Evolutionary conservation across 2,888 invertebrate species (phyloP).

Genomic region (Apoda limacodes): DNA sequence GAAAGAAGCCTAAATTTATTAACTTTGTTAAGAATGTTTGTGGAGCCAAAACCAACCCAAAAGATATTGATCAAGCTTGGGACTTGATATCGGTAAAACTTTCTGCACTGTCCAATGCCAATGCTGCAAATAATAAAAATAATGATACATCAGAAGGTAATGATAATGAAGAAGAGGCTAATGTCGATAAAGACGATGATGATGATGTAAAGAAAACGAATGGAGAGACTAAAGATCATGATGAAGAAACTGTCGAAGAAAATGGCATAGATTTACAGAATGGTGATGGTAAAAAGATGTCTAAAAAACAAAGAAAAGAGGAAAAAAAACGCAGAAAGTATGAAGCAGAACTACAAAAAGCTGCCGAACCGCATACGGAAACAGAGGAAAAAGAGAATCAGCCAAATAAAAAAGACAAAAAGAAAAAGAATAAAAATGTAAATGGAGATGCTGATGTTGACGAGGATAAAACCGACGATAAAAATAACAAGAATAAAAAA

Average conservation of each 20-base stretch:
- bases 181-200: slow-evolving; percentile 20
- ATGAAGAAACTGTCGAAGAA: slow-evolving; percentile 18
- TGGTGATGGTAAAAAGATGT: slow-evolving; percentile 28
- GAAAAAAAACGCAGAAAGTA: slow-evolving; percentile 59
- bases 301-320: slow-evolving; percentile 60
- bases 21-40: slow-evolving; percentile 79
- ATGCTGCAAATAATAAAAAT: slow-evolving; percentile 11
- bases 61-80: slow-evolving; percentile 77
- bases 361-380: slow-evolving; percentile 32
- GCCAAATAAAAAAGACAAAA: slow-evolving; percentile 45
- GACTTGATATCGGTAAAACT: slow-evolving; percentile 70
- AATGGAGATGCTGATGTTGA: slow-evolving; percentile 26
- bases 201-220: slow-evolving; percentile 19
- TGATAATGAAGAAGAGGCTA: slow-evolving; percentile 19
- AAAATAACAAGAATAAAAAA: slow-evolving; percentile 47
- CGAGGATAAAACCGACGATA: slow-evolving; percentile 27
- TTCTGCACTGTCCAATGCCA: slow-evolving; percentile 49
- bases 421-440: slow-evolving; percentile 49
- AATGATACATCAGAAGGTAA: slow-evolving; percentile 21
- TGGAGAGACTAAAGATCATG: slow-evolving; percentile 15
- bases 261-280: slow-evolving; percentile 24
- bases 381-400: slow-evolving; percentile 28
- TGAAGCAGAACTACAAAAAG: slow-evolving; percentile 56
- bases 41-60: slow-evolving; percentile 65
- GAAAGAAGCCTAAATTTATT: slow-evolving; percentile 86